Conservation (phyloP, 2,113 vertebrate species). For the Sinosuthora webbiana region DNA sequence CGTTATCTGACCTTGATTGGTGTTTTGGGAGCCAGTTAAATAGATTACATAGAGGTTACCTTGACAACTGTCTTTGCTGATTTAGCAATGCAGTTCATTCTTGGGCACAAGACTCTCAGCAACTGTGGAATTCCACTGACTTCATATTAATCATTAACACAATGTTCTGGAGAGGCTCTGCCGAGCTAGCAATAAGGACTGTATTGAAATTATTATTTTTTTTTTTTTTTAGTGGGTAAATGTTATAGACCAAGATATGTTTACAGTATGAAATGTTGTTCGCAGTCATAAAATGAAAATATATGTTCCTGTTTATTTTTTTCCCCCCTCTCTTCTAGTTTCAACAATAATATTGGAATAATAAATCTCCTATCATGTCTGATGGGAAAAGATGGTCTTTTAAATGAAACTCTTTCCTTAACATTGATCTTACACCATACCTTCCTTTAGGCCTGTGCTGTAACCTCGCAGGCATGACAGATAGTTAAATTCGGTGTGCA, state of each 20-base stretch:
- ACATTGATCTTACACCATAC: conserved; percentile 40
- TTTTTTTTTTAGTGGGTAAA: conserved; percentile 57
- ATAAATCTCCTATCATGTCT: conserved; percentile 67
- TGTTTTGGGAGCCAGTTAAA: conserved; percentile 89
- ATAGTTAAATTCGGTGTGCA: conserved; percentile 45
- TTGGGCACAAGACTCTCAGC: conserved; percentile 83
- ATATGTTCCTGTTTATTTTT: conserved; percentile 48
- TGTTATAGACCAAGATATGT: conserved; percentile 57
- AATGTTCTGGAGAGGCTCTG: conserved; percentile 78
- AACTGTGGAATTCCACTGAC: conserved; percentile 84
- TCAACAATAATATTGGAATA: conserved; percentile 50
- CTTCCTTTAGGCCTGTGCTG: conserved; percentile 12
- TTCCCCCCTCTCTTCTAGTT: conserved; percentile 38
- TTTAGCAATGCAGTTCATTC: conserved; percentile 89
- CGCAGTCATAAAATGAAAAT: conserved; percentile 48
- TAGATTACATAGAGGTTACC: conserved; percentile 92
- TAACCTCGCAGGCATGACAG: conserved; percentile 44
- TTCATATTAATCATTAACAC: conserved; percentile 90
- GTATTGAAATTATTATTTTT: conserved; percentile 67
- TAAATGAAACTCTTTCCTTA: conserved; percentile 49
- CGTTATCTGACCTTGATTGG: conserved; percentile 89
- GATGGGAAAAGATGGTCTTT: conserved; percentile 62
- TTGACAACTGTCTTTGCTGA: conserved; percentile 95
- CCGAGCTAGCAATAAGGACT: conserved; percentile 75
- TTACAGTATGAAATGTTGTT: conserved; percentile 62